Conservation (phyloP, 2,888 invertebrate genomes). For the Nebria salina region DNA sequence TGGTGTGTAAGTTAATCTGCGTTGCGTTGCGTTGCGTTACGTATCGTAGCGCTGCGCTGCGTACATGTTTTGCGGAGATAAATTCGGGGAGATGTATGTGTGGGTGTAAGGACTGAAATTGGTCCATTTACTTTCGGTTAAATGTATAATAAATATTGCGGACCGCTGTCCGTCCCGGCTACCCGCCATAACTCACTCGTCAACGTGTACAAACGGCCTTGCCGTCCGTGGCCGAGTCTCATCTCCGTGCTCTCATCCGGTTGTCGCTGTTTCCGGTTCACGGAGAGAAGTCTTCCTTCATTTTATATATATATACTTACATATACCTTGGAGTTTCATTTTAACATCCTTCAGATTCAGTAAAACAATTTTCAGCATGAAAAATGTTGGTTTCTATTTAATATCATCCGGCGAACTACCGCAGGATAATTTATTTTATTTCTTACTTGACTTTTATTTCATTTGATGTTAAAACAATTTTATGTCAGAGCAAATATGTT, state of each 20-base stretch:
- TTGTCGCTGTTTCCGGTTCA: neutral
- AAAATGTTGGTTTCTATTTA: neutral
- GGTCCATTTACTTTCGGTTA: neutral
- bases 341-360: neutral
- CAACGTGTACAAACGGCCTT: neutral
- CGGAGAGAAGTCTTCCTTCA: neutral
- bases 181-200: neutral
- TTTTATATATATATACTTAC: neutral
- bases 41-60: too few species aligned
- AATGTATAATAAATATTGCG: neutral
- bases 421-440: neutral
- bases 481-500: neutral
- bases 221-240: neutral
- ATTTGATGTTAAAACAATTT: neutral
- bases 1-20: too few species aligned
- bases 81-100: neutral
- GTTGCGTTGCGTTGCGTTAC: too few species aligned
- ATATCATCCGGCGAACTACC: neutral
- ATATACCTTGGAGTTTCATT: neutral
- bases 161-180: neutral
- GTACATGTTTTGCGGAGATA: neutral
- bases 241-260: constrained; percentile 1
- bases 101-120: neutral
- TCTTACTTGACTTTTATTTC: neutral
- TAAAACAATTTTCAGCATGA: neutral